Conservation (phyloP, 2,797 vertebrate species). For the Columba guinea region DNA sequence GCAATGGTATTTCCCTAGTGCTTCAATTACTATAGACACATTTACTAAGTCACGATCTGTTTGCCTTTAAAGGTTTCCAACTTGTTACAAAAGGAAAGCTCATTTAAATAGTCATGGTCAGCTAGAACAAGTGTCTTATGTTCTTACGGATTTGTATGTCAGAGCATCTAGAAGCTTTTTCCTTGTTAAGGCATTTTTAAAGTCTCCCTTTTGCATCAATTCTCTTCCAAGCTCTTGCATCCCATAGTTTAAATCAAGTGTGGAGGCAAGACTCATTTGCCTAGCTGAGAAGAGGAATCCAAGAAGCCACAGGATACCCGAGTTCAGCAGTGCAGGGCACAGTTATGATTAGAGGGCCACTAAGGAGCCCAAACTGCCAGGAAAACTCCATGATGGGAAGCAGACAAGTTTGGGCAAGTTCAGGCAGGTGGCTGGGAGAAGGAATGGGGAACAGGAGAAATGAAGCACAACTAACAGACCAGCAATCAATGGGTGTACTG, state of each 20-base stretch:
- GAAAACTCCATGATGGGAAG: not conserved
- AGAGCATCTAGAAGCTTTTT: not conserved
- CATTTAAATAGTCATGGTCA: not conserved
- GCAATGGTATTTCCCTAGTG: not conserved
- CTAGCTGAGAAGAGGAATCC: not conserved
- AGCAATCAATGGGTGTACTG: not conserved
- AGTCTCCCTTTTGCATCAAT: not conserved
- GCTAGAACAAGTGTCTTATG: not conserved
- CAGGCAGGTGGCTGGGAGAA: not conserved
- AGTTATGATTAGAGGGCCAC: not conserved
- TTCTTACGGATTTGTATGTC: not conserved
- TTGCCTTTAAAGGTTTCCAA: not conserved
- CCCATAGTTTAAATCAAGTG: not conserved
- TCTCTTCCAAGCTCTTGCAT: not conserved
- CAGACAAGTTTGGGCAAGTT: not conserved
- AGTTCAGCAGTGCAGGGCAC: not conserved
- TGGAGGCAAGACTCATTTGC: not conserved
- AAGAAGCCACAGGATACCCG: not conserved
- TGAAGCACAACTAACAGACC: not conserved
- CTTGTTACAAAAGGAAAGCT: not conserved
- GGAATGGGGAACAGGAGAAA: not conserved
- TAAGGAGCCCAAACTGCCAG: not conserved
- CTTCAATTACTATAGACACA: not conserved
- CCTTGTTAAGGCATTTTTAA: not conserved
- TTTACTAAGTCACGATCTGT: not conserved